Conservation (phyloP, 2,888 invertebrate species). For the Pycnomerus fuliginosus region DNA sequence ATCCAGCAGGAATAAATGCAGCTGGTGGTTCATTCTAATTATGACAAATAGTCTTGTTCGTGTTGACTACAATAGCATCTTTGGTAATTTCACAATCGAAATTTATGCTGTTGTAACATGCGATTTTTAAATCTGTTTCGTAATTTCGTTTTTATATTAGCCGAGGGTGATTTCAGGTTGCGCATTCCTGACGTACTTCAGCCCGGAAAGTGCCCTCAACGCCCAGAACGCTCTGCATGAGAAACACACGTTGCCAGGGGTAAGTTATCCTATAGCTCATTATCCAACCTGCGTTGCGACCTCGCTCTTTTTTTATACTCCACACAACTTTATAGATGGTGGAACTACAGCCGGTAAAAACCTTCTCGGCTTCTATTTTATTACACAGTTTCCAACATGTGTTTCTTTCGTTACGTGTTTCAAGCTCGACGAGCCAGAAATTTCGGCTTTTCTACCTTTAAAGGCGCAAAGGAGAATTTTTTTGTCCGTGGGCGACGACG, state of each 20-base stretch:
- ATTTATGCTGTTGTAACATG: no score
- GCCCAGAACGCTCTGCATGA: constrained; percentile 95
- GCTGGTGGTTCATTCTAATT: no score
- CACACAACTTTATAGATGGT: no score
- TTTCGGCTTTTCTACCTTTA: constrained; percentile 14
- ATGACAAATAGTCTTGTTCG: no score
- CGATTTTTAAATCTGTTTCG: constrained; percentile 2
- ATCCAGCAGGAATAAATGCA: no score
- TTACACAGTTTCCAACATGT: constrained; percentile 17
- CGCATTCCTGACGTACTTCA: constrained; percentile 98
- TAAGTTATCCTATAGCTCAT: constrained; percentile 61
- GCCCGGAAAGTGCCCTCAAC: constrained; percentile 90
- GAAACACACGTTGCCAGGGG: constrained; percentile 98
- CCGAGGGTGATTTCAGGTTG: constrained; percentile 72
- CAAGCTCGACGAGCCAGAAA: constrained; percentile 13
- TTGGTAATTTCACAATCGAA: no score
- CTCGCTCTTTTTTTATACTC: constrained; percentile 9
- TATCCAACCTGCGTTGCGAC: constrained; percentile 25
- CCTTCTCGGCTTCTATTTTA: constrained; percentile 8
- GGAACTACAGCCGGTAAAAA: no score
- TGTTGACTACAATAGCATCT: no score
- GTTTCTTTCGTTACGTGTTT: constrained; percentile 14
- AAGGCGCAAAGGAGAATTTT: no score
- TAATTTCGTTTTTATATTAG: no score
- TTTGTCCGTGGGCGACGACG: no score